Base-by-base conservation (phyloP, 1,140 invertebrate species). In the Atta texana region DNA sequence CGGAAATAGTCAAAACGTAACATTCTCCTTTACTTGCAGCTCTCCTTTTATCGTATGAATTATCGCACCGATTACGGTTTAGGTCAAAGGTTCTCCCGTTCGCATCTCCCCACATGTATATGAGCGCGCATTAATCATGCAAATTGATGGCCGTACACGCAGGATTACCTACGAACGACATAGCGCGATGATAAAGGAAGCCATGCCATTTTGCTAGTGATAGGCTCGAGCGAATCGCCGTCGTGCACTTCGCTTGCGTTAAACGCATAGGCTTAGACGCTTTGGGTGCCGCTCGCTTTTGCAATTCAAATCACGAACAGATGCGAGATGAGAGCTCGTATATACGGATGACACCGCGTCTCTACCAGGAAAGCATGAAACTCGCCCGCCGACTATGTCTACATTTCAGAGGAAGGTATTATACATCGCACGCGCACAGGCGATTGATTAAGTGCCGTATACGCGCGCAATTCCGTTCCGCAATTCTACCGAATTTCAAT, bases 261-360 rank as follows among this genome's bases (percentile, higher is more conserved):
- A 44, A 81, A 71, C 64, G 63, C 31, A 31, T 92, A 89, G 85
- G 71, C 84, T 78, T 69, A 74, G 85, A 84, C 86, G 76, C 87
- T 86, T 71, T 63, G 82, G 66, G 86, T 90, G 85, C 85, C 24
- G 87, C 78, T 74, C 82, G 91, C 91, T 92, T 94, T 94, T 93
- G 91, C 93, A 94, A 92, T 94, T 93, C 93, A 93, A 94, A 94
- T 94, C 88, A 71, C 68, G 53, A 59, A 82, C 55, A 14, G 71
- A 39, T 77, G 87, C 90, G 87, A 59, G 85, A 88, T 21, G 69
- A 5, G 31, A 77, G 88, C 78, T 44, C 87, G 76, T 69, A 89
- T 87, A 91, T 88, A 89, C 78, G 66, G 53, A 61, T 66, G 53
- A 31, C 39, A 69, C 14, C 61, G 16, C 78, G 57, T 16, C 31